Conservation (phyloP, 2,797 vertebrate species). For the Falco berigora region DNA sequence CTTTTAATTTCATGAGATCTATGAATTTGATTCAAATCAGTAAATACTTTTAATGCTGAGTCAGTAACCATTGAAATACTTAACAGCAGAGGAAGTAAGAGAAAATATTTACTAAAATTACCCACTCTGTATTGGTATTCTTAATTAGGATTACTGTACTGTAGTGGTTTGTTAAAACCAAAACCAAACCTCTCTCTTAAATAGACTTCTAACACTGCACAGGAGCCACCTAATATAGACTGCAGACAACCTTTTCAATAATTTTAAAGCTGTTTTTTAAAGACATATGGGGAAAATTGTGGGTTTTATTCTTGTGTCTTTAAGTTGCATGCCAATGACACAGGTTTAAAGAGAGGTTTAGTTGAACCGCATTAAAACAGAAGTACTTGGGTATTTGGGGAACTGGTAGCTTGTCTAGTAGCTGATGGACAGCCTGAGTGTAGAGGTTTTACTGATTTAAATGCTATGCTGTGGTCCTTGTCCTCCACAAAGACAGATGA, state of each 20-base stretch:
- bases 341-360: background rate
- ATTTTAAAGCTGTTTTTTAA: background rate
- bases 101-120: background rate
- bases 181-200: background rate
- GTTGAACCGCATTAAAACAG: background rate
- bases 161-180: background rate
- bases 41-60: background rate
- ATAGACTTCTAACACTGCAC: background rate
- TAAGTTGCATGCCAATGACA: background rate
- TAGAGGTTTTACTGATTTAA: background rate
- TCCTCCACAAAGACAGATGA: background rate
- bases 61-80: background rate
- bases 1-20: background rate
- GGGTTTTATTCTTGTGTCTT: background rate
- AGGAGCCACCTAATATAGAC: background rate
- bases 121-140: background rate
- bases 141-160: background rate
- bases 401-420: background rate
- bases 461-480: background rate
- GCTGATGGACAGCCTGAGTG: background rate
- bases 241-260: background rate
- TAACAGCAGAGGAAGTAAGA: background rate
- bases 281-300: accelerated
- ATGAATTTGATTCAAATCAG: background rate
- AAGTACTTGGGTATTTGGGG: background rate